Conservation (phyloP, 2,797 vertebrate species). For the Psittacula echo region DNA sequence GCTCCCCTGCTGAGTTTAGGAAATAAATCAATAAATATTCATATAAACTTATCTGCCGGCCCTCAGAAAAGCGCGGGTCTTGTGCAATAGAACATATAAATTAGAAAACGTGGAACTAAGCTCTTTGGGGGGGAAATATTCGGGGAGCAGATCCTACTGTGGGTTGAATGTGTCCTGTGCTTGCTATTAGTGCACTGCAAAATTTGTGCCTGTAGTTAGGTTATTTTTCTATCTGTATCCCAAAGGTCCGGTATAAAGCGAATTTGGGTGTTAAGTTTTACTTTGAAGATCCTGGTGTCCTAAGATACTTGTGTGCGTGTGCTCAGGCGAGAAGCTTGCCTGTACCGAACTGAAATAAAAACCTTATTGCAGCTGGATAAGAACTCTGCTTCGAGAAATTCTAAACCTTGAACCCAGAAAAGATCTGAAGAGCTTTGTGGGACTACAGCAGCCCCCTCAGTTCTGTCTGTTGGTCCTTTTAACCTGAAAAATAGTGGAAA, state of each 20-base stretch:
- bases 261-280: no score
- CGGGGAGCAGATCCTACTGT: background rate
- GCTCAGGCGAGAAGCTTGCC: background rate
- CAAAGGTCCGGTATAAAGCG: background rate
- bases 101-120: background rate
- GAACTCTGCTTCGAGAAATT: background rate
- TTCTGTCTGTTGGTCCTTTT: background rate
- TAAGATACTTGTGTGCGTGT: fast-evolving
- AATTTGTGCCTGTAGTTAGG: background rate
- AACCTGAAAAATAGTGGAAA: background rate
- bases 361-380: background rate
- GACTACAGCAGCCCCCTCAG: background rate
- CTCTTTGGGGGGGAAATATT: background rate
- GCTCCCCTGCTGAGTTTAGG: slow-evolving; percentile 78
- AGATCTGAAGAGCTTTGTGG: background rate
- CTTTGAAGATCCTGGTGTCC: background rate
- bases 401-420: fast-evolving
- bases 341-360: fast-evolving
- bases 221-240: background rate
- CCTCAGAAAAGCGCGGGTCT: slow-evolving; percentile 40
- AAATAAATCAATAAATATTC: slow-evolving; percentile 87
- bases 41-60: slow-evolving; percentile 71
- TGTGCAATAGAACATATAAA: slow-evolving; percentile 42
- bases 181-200: background rate
- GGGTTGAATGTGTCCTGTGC: background rate